Evolutionary conservation across 2,888 invertebrate species (phyloP).

Genomic region (Ichneumoninae sp.): DNA sequence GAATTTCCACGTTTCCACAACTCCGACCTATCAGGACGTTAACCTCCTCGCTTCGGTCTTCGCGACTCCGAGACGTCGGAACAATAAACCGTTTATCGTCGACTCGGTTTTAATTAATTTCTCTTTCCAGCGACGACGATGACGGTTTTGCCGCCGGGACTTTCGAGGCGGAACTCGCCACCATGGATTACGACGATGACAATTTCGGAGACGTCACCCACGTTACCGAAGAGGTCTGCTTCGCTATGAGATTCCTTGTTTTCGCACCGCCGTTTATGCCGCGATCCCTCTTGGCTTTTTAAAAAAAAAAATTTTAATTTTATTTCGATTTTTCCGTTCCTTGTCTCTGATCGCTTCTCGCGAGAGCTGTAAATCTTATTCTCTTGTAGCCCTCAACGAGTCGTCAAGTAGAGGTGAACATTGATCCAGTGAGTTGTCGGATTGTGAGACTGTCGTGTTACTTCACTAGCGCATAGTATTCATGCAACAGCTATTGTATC

Average conservation of each 20-base stretch:
- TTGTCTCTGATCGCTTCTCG: constrained; percentile 1
- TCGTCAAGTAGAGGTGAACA: constrained; percentile 43
- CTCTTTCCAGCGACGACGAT: constrained; percentile 81
- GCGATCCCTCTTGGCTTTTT: not conserved
- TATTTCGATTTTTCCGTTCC: not conserved
- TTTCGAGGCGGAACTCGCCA: constrained; percentile 90
- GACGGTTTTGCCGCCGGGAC: constrained; percentile 87
- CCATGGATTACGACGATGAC: constrained; percentile 87
- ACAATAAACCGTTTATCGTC: not conserved
- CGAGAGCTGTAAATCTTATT: constrained; percentile 45
- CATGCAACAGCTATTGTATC: not conserved
- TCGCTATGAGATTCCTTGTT: not conserved
- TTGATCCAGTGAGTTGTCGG: constrained; percentile 62
- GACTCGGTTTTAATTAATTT: constrained; percentile 5
- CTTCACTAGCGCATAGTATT: constrained; percentile 22
- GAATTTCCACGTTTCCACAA: not conserved
- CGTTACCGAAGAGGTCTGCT: constrained; percentile 84
- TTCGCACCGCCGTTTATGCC: not conserved
- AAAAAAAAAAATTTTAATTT: not conserved
- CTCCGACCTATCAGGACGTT: constrained; percentile 21
- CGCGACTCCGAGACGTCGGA: not conserved
- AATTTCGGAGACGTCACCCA: constrained; percentile 85
- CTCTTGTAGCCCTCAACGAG: constrained; percentile 64
- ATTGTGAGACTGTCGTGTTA: constrained; percentile 7
- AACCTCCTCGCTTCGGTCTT: constrained; percentile 24